Base-by-base conservation (phyloP, 2,888 invertebrate genomes). In the Drosophila conformis region DNA sequence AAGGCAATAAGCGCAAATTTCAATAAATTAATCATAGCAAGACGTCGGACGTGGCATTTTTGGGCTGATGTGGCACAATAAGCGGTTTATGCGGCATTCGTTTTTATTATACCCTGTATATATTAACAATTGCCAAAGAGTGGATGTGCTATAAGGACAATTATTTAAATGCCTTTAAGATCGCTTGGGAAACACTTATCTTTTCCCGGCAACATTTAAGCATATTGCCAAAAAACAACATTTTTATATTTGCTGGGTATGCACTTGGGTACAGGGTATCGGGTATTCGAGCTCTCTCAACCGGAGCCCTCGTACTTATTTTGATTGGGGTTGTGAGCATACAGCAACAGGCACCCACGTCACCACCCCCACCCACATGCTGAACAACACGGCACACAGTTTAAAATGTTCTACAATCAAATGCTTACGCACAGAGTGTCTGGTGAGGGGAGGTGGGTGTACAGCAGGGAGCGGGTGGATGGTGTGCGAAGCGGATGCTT, bases 1-100 rank as follows among this genome's bases (percentile, higher is more conserved):
- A 84, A 76, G 80, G 89, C 85, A 85, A 85, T 89, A 87, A 85
- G 85, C 89, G 75, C 70, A 87, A 87, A 84, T 85, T 89, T 89
- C 80, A 85, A 85, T 85, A 85, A 85, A 85, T 85, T 85, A 85
- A 89, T 85, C 89, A 85, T 85, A 77, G 70, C 68, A 71, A 69
- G 83, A 83, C 64, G 57, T 81, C 81, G 42, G 65, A 73, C 72
- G 42, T 64, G 51, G 60, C 57, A 57, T 27, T 64, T 58, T 40
- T 27, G 52, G 36, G 13, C 56, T 46, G 38, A 40, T 68, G 60
- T 29, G 67, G n/a, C 66, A 62, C 64, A 70, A 73, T 79, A 74
- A 82, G 79, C 74, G 85, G 79, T 73, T 80, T 86, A 78, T 65
- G 38, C 69, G 57, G 52, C 68, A 65, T 66, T 67, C 49, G 48